These are phyloP conservation scores for Agrilus biguttatus DNA, from an alignment of 2,888 invertebrate genomes.

Conservation along the genomic window DNA sequence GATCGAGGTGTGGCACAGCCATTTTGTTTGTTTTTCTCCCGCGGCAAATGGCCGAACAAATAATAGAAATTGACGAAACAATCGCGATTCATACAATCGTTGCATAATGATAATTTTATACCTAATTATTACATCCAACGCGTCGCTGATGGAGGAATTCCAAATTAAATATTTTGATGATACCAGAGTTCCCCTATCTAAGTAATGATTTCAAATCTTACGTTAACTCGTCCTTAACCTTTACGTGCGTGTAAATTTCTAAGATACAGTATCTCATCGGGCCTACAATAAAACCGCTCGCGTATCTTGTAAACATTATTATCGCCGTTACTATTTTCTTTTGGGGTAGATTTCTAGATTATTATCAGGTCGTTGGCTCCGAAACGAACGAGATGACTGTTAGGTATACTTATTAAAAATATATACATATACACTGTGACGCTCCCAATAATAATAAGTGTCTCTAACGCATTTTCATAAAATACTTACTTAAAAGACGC, in stretches of 20 bases:
- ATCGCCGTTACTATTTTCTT: slow-evolving; percentile 21
- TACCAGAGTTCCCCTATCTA: slow-evolving; percentile 9
- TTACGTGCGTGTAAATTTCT: slow-evolving; percentile 13
- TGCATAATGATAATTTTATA: background rate
- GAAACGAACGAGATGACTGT: too few relatives aligned
- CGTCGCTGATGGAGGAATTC: slow-evolving; percentile 17
- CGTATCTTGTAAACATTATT: slow-evolving; percentile 25
- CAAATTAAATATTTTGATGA: slow-evolving; percentile 26
- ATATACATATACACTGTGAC: too few relatives aligned
- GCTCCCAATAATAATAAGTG: too few relatives aligned
- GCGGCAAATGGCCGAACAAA: too few relatives aligned
- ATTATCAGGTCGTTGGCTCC: slow-evolving; percentile 11
- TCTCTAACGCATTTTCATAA: too few relatives aligned
- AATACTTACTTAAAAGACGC: too few relatives aligned
- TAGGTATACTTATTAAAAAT: too few relatives aligned
- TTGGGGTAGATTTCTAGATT: slow-evolving; percentile 15
- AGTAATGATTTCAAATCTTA: slow-evolving; percentile 14
- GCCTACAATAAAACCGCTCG: slow-evolving; percentile 11
- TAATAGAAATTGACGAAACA: too few relatives aligned
- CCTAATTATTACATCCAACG: background rate
- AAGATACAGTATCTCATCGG: slow-evolving; percentile 18
- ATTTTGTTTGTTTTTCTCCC: slow-evolving; percentile 6
- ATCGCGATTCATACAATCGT: too few relatives aligned
- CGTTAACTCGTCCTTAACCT: slow-evolving; percentile 25
- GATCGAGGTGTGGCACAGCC: slow-evolving; percentile 10